Evolutionary conservation across 37 sponge, comb jelly and placozoan genomes (phyloP).

Genomic region (Cladorhizidae sp.): DNA sequence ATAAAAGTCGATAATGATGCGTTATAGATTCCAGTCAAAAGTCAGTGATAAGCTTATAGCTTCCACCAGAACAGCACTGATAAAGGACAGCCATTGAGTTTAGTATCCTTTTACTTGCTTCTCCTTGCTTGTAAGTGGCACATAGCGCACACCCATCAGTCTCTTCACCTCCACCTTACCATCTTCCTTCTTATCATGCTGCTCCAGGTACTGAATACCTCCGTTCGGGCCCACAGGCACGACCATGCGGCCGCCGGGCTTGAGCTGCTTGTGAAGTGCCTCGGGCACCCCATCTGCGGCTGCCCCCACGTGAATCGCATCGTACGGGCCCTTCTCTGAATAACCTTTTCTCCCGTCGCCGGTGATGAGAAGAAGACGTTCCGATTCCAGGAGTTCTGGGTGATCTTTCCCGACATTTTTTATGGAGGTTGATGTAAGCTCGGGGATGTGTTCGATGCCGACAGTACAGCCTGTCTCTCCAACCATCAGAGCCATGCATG

Average conservation of each 20-base stretch:
- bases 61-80: no score
- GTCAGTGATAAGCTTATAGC: no score
- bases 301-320: slow-evolving; percentile 99
- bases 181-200: slow-evolving; percentile 75
- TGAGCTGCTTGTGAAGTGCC: slow-evolving; percentile 87
- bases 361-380: slow-evolving; percentile 40
- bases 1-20: no score
- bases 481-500: slow-evolving; percentile 96
- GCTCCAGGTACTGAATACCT: slow-evolving; percentile 83
- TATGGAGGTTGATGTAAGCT: slow-evolving; percentile 75
- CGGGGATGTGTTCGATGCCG: slow-evolving; percentile 96
- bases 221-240: slow-evolving; percentile 94
- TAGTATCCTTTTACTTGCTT: not conserved
- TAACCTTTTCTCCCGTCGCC: slow-evolving; percentile 95
- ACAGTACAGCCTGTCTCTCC: slow-evolving; percentile 86
- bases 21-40: no score
- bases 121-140: slow-evolving; percentile 79
- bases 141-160: slow-evolving; percentile 95
- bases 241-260: slow-evolving; percentile 88
- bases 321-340: slow-evolving; percentile 78
- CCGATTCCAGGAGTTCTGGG: slow-evolving; percentile 46
- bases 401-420: slow-evolving; percentile 75
- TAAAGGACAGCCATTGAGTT: no score
- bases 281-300: slow-evolving; percentile 85
- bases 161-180: slow-evolving; percentile 69